Evolutionary conservation across 1,140 invertebrate genomes (phyloP).

Genomic region (Ridgeia piscesae): DNA sequence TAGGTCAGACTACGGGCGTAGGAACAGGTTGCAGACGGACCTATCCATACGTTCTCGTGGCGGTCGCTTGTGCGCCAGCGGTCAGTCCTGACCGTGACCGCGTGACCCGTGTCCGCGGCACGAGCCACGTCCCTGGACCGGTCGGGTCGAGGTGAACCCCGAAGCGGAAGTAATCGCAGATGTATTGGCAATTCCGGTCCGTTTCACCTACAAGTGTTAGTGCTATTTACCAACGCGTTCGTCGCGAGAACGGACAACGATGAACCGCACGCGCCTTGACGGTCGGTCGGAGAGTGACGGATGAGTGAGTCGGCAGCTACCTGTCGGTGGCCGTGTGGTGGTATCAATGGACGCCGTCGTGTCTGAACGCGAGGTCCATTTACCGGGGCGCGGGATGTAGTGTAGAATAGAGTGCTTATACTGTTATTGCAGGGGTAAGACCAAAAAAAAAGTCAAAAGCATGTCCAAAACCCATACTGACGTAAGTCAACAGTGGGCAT

Average conservation of each 20-base stretch:
- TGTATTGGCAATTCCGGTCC: background rate
- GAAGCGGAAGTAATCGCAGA: background rate
- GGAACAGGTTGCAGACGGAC: too few relatives aligned
- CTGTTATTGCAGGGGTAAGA: too few relatives aligned
- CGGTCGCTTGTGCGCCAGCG: background rate
- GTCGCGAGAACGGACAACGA: background rate
- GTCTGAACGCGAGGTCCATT: too few relatives aligned
- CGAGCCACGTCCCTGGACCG: background rate
- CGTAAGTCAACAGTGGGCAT: too few relatives aligned
- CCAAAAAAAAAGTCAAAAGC: too few relatives aligned
- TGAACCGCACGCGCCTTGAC: background rate
- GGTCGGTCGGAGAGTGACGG: background rate
- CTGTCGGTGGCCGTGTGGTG: background rate
- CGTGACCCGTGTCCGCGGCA: background rate
- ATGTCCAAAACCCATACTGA: too few relatives aligned
- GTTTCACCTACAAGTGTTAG: background rate
- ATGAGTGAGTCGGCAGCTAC: background rate
- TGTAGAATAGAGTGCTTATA: too few relatives aligned
- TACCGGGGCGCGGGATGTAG: too few relatives aligned
- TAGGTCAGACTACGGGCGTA: too few relatives aligned
- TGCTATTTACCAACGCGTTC: background rate
- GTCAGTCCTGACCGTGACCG: background rate
- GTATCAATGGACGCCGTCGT: too few relatives aligned
- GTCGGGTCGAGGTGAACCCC: background rate
- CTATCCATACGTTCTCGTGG: background rate